These are phyloP conservation scores for Hoplodrina blanda DNA, from an alignment of 2,888 invertebrate species.

Conservation along the genomic window DNA sequence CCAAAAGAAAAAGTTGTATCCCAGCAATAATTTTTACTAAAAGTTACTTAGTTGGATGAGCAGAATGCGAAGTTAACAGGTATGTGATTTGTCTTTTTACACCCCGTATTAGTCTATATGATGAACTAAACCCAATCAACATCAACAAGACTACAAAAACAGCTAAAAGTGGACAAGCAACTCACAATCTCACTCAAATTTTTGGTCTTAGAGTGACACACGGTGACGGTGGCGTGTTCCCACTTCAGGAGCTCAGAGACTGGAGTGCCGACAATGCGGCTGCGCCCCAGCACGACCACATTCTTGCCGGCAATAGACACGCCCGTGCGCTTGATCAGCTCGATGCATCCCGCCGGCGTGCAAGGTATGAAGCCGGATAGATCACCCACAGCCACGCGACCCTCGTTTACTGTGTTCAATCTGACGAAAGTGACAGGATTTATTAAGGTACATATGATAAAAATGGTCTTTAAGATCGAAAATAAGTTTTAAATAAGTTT, in stretches of 20 bases:
- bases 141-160: no score
- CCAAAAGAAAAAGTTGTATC: no score
- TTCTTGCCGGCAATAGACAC: conserved; percentile 94
- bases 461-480: background rate
- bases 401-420: conserved; percentile 98
- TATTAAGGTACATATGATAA: background rate
- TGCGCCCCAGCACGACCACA: conserved; percentile 98
- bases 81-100: no score
- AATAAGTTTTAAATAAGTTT: no score
- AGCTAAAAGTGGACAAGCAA: conserved; percentile 18
- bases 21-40: no score
- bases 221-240: conserved; percentile 99
- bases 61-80: no score
- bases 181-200: conserved; percentile 94
- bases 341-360: conserved; percentile 98
- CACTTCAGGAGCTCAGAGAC: conserved; percentile 98
- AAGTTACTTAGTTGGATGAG: no score
- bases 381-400: conserved; percentile 97
- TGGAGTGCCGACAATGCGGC: conserved; percentile 99
- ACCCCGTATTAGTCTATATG: no score
- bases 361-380: conserved; percentile 97
- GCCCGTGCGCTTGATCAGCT: conserved; percentile 96
- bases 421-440: conserved; percentile 81
- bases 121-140: no score
- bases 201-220: conserved; percentile 98